Conservation (phyloP, 2,113 vertebrate genomes). For the Shinisaurus crocodilurus region DNA sequence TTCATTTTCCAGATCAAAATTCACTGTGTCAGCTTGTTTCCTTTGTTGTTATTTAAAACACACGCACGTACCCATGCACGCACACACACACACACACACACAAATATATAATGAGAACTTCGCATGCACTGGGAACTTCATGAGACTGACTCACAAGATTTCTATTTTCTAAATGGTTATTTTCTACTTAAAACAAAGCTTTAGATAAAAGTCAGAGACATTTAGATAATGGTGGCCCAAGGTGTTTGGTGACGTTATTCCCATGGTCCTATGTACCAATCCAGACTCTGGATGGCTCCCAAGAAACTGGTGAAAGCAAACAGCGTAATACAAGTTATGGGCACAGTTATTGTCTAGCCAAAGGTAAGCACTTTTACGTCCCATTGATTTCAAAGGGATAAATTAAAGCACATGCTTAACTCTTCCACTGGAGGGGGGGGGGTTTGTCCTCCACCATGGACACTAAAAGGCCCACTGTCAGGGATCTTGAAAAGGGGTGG, state of each 20-base stretch:
- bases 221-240: background rate
- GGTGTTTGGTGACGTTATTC: slow-evolving; percentile 6
- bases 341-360: background rate
- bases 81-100: background rate
- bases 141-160: slow-evolving; percentile 19
- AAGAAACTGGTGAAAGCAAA: background rate
- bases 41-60: slow-evolving; percentile 43
- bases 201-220: background rate
- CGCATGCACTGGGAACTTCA: background rate
- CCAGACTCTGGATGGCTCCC: background rate
- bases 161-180: slow-evolving; percentile 23
- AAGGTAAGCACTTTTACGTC: background rate
- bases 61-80: background rate
- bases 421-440: background rate
- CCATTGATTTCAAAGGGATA: background rate
- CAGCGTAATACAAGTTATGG: background rate
- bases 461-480: no score
- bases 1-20: slow-evolving; percentile 69
- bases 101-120: background rate
- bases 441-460: background rate
- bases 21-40: slow-evolving; percentile 64
- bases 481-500: no score
- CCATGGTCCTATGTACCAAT: background rate
- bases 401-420: background rate
- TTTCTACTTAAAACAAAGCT: slow-evolving; percentile 20